These are phyloP conservation scores for Wiebesia pumilae DNA, from an alignment of 1,140 invertebrate genomes.

Conservation along the genomic window DNA sequence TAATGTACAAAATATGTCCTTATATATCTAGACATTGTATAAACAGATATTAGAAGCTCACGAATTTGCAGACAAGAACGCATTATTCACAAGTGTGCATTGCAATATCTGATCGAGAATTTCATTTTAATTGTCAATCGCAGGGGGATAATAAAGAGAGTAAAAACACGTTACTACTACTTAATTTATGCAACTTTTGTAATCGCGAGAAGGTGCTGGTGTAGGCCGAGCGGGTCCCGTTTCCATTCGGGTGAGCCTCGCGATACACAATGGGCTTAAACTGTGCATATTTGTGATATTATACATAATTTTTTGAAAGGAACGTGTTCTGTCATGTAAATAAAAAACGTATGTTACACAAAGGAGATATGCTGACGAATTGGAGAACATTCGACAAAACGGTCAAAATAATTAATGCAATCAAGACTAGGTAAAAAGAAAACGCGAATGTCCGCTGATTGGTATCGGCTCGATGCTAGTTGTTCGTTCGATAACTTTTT, in stretches of 20 bases:
- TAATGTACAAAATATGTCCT: neutral
- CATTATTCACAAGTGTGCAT: neutral
- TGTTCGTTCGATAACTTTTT: constrained; percentile 2
- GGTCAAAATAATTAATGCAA: neutral
- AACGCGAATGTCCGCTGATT: neutral
- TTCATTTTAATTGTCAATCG: constrained; percentile 33
- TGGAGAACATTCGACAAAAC: neutral
- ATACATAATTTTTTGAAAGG: constrained; percentile 45
- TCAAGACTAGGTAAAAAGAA: neutral
- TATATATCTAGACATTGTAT: no score
- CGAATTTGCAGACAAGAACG: neutral
- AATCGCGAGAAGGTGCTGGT: neutral
- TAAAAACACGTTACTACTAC: neutral
- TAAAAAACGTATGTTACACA: neutral
- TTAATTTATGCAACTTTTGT: neutral
- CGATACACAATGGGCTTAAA: constrained; percentile 57
- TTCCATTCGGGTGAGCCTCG: constrained; percentile 55
- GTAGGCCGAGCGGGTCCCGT: neutral
- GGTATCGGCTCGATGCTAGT: neutral
- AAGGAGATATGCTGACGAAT: no score
- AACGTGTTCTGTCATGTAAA: neutral
- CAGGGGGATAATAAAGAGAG: neutral
- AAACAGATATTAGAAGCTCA: neutral
- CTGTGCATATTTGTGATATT: constrained; percentile 64
- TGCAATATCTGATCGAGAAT: neutral